Percentiles rank a stretch among this genome's conserved stretches.
phyloP scores from a whole-genome alignment of 2,888 invertebrate genomes.

The Margaritifera margaritifera region DNA sequence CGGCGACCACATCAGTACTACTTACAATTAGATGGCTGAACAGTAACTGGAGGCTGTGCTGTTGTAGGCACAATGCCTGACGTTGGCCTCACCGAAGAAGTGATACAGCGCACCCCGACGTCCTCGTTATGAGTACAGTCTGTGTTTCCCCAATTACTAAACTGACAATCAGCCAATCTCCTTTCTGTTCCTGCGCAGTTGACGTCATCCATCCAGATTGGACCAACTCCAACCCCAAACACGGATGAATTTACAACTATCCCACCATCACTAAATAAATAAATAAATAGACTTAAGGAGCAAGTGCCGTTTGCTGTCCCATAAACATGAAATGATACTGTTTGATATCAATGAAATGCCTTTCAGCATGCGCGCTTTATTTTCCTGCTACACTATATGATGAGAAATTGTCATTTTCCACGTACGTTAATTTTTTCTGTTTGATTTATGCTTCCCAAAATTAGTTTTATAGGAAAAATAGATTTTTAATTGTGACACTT shows the following conservation, averaged over 20 bases:
- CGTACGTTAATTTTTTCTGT: no score
- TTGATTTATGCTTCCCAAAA: no score
- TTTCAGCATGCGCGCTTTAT: no score
- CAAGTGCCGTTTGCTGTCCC: no score
- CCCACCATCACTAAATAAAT: slow-evolving; percentile 33
- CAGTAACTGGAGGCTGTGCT: slow-evolving; percentile 30
- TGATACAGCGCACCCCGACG: slow-evolving; percentile 76
- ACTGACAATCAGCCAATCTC: slow-evolving; percentile 77
- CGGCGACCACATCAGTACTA: slow-evolving; percentile 1
- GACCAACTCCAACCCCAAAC: slow-evolving; percentile 54
- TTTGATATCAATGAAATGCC: no score
- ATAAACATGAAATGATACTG: no score
- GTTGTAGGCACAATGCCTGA: slow-evolving; percentile 28
- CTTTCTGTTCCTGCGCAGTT: slow-evolving; percentile 78
- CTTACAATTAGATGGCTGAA: slow-evolving; percentile 49
- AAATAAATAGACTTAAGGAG: neutral
- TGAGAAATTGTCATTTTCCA: no score
- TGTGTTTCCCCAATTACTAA: slow-evolving; percentile 80
- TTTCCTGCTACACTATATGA: no score
- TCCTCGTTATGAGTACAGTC: slow-evolving; percentile 85
- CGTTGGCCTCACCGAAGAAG: slow-evolving; percentile 24
- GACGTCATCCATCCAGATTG: slow-evolving; percentile 64
- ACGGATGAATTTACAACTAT: slow-evolving; percentile 9
- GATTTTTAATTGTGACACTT: no score
- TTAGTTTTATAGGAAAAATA: no score